Percentiles rank a stretch among this genome's conserved stretches.
Evolutionary conservation across 1,140 invertebrate species (phyloP).

Genomic region (Leptinotarsa texana): DNA sequence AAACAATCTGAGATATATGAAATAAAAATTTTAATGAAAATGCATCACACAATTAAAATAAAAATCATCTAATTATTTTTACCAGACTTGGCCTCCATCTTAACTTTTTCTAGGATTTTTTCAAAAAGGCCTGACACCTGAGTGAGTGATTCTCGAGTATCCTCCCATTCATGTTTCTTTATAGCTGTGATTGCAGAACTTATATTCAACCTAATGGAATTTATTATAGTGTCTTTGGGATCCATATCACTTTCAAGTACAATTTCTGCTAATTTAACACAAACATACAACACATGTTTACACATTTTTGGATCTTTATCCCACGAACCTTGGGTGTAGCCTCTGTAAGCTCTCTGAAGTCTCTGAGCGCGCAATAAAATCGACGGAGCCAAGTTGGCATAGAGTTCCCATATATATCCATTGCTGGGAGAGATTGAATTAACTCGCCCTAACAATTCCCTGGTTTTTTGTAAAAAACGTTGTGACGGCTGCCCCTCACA

Average conservation of each 20-base stretch:
- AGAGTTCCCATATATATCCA: slow-evolving; percentile 77
- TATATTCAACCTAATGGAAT: slow-evolving; percentile 51
- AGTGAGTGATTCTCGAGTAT: slow-evolving; percentile 35
- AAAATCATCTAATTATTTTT: too few relatives aligned
- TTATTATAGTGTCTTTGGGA: slow-evolving; percentile 43
- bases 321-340: slow-evolving; percentile 67
- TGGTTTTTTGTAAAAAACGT: slow-evolving; percentile 65
- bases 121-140: slow-evolving; percentile 36
- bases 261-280: slow-evolving; percentile 48
- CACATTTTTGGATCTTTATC: slow-evolving; percentile 61
- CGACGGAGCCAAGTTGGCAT: slow-evolving; percentile 71
- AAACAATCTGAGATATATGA: too few relatives aligned
- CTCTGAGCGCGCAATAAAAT: slow-evolving; percentile 65
- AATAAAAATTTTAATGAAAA: too few relatives aligned
- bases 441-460: slow-evolving; percentile 82
- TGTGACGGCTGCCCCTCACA: slow-evolving; percentile 56
- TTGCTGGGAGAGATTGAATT: slow-evolving; percentile 71
- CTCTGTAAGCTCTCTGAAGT: slow-evolving; percentile 65
- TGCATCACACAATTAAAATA: too few relatives aligned
- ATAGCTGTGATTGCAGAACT: slow-evolving; percentile 47
- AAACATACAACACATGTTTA: slow-evolving; percentile 54
- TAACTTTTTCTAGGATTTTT: slow-evolving; percentile 39
- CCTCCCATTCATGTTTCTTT: slow-evolving; percentile 46
- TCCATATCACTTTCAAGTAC: slow-evolving; percentile 45
- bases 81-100: slow-evolving; percentile 14